Conservation (phyloP, 2,113 vertebrate species). For the Arenaria interpres region DNA sequence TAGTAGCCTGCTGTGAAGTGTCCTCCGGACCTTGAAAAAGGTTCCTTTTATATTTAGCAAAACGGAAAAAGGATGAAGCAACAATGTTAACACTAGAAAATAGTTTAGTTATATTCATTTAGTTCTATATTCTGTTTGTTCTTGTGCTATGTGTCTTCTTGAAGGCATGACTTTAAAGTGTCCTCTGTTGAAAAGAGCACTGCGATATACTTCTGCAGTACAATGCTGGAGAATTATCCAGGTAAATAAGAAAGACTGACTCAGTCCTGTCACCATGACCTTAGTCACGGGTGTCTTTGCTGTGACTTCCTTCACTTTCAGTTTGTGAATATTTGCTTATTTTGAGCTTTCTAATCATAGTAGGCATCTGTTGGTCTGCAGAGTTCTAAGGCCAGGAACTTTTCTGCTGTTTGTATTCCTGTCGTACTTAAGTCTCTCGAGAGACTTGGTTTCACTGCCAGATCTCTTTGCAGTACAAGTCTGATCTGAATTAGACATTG, state of each 20-base stretch:
- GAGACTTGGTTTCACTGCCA: not conserved
- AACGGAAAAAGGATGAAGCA: not conserved
- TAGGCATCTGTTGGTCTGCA: not conserved
- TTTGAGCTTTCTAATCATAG: not conserved
- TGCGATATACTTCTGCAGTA: not conserved
- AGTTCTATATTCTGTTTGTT: not conserved
- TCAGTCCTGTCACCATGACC: not conserved
- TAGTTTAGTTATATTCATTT: not conserved
- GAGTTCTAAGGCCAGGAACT: not conserved
- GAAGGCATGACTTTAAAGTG: not conserved
- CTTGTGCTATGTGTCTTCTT: not conserved
- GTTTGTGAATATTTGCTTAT: not conserved
- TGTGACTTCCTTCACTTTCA: not conserved
- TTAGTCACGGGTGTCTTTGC: not conserved
- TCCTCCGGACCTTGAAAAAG: not conserved
- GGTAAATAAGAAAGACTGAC: not conserved
- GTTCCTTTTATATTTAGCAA: not conserved
- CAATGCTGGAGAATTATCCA: not conserved
- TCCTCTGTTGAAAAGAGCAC: not conserved
- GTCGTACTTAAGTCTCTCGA: not conserved
- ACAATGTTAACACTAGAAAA: not conserved
- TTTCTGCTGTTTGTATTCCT: not conserved
- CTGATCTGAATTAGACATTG: not conserved
- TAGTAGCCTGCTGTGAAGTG: not conserved
- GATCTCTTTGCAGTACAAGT: not conserved